Evolutionary conservation across 2,113 vertebrate genomes (phyloP).

Genomic region (Motacilla alba): DNA sequence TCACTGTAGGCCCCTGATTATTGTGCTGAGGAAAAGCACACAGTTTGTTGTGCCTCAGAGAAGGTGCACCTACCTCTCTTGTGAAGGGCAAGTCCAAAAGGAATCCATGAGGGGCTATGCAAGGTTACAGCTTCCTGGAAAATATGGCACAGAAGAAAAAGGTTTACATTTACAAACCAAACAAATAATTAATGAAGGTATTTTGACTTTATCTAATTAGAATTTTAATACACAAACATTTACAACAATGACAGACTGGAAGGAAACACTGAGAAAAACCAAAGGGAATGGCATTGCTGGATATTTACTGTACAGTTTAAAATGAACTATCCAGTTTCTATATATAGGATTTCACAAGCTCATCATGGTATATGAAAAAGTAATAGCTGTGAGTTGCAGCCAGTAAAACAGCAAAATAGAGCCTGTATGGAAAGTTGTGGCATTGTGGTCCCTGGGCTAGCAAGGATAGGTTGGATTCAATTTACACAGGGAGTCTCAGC

Average conservation of each 20-base stretch:
- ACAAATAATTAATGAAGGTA: neutral
- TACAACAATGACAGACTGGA: neutral
- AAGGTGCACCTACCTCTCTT: neutral
- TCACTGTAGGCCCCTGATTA: neutral
- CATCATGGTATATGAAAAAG: neutral
- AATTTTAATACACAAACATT: slow-evolving; percentile 43
- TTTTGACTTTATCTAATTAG: slow-evolving; percentile 49
- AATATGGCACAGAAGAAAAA: neutral
- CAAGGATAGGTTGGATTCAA: neutral
- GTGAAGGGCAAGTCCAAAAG: neutral
- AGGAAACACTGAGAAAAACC: slow-evolving; percentile 28
- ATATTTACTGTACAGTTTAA: slow-evolving; percentile 33
- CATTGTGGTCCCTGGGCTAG: neutral
- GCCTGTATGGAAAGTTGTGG: neutral
- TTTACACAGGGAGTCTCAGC: neutral
- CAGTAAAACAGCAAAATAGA: neutral
- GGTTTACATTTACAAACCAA: neutral
- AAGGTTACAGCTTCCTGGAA: neutral
- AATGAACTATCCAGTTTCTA: slow-evolving; percentile 21
- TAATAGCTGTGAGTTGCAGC: neutral
- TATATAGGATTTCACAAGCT: neutral
- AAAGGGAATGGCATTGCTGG: slow-evolving; percentile 3
- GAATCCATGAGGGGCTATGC: neutral
- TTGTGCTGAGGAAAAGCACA: neutral
- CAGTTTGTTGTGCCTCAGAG: neutral